Conservation (phyloP, 1,140 invertebrate genomes). For the Drosophila lacertosa region DNA sequence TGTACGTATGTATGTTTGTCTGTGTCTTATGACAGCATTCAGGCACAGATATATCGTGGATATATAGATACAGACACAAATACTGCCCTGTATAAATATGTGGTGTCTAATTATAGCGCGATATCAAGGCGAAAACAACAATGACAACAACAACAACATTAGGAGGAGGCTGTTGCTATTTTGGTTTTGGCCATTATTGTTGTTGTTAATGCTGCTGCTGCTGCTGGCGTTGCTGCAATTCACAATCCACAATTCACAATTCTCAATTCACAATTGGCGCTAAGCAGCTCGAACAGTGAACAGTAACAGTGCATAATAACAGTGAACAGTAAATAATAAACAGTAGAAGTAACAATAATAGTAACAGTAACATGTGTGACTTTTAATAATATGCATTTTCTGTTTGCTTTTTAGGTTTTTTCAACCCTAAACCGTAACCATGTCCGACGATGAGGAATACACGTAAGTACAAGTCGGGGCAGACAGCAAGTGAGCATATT, state of each 20-base stretch:
- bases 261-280: conserved; percentile 11
- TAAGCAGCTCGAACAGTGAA: neutral
- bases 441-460: conserved; percentile 91
- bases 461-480: conserved; percentile 85
- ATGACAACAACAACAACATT: conserved; percentile 30
- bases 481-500: conserved; percentile 29
- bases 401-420: conserved; percentile 84
- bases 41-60: conserved; percentile 2
- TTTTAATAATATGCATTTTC: conserved; percentile 23
- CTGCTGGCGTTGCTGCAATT: conserved; percentile 18
- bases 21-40: conserved; percentile 57
- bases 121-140: conserved; percentile 63
- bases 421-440: conserved; percentile 87
- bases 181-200: conserved; percentile 30
- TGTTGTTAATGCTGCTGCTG: conserved; percentile 15
- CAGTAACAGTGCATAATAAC: neutral
- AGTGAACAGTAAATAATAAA: neutral
- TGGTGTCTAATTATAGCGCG: conserved; percentile 61
- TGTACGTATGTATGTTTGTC: conserved; percentile 16
- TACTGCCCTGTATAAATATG: conserved; percentile 24
- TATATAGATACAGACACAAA: conserved; percentile 30
- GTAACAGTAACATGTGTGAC: conserved; percentile 11
- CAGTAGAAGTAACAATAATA: conserved; percentile 21
- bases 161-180: conserved; percentile 35
- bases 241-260: no score